Conservation (phyloP, 2,113 vertebrate species). For the Dascyllus trimaculatus region DNA sequence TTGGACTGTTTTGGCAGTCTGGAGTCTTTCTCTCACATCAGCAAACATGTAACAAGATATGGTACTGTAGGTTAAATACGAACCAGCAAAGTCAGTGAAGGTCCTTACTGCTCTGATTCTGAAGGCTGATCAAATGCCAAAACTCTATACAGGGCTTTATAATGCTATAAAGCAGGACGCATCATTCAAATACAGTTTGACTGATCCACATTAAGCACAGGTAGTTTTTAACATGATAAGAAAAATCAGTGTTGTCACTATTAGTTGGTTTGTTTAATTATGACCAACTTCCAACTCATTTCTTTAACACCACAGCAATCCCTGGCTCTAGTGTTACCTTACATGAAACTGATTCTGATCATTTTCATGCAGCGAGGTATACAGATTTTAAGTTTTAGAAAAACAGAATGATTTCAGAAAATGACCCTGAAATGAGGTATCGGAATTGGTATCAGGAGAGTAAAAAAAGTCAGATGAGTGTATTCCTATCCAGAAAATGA, state of each 20-base stretch:
- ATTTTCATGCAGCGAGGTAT: background rate
- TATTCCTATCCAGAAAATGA: too few species aligned
- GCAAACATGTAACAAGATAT: background rate
- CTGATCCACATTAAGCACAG: slow-evolving; percentile 10
- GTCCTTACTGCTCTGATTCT: background rate
- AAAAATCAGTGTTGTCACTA: background rate
- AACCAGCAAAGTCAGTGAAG: background rate
- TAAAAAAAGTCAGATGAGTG: too few species aligned
- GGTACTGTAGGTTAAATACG: background rate
- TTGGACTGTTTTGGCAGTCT: slow-evolving; percentile 3
- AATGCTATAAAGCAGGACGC: background rate
- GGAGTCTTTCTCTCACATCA: background rate
- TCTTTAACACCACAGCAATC: background rate
- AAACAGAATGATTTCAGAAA: background rate
- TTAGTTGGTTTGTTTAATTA: background rate
- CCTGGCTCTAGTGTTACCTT: background rate
- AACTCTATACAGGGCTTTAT: background rate
- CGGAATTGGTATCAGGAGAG: background rate
- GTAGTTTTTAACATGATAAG: slow-evolving; percentile 2
- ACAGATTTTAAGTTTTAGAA: background rate
- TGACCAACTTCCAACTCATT: background rate
- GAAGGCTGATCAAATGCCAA: slow-evolving; percentile 4
- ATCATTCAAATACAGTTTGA: background rate
- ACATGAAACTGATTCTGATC: background rate
- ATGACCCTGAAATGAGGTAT: background rate